Evolutionary conservation across 2,888 invertebrate genomes (phyloP), one percentile per base, ranked within the genome.

Genomic region (Nesidiocoris tenuis): DNA sequence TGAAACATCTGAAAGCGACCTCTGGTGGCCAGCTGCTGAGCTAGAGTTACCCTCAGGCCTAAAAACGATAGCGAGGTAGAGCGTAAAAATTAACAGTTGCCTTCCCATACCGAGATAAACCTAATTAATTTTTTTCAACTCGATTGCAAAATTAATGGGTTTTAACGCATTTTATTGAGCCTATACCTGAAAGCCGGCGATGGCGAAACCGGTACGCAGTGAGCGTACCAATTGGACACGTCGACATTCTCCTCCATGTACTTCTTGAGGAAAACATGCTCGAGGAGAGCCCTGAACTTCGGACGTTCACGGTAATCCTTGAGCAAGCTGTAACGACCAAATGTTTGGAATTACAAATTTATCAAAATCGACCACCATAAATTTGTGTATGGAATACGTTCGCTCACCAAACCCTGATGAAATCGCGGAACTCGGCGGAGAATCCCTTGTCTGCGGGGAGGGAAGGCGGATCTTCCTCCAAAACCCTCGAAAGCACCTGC

Each of bases 271-370:
- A 97, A 96, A 18, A 91, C 88, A 83, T 95, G 94, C 80, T 93
- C 92, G 83, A 97, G 87, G 12, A 98, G 88, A 83, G 93, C 92
- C 79, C 89, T 91, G 87, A 98, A 98, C 85, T 98, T 98, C 78
- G 98, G 98, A 81, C 98, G 89, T 82, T 92, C 89, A 83, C 91
- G 89, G 85, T 94, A 95, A 87, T 98, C 94, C 87, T 98, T 98
- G 80, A 92, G 95, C 84, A 98, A 88, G 87, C 95, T 95, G 85
- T 7, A 86, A 86, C 5, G 12, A 39, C n/a, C n/a, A n/a, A n/a
- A n/a, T n/a, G n/a, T n/a, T n/a, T n/a, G n/a, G n/a, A n/a, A n/a
- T n/a, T n/a, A n/a, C n/a, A n/a, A n/a, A n/a, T n/a, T n/a, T n/a
- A n/a, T n/a, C n/a, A n/a, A n/a, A n/a, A n/a, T n/a, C n/a, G n/a